phyloP scores from a whole-genome alignment of 30 jellyfish, hydroid and myxozoan genomes.

The Hydra vulgaris region DNA sequence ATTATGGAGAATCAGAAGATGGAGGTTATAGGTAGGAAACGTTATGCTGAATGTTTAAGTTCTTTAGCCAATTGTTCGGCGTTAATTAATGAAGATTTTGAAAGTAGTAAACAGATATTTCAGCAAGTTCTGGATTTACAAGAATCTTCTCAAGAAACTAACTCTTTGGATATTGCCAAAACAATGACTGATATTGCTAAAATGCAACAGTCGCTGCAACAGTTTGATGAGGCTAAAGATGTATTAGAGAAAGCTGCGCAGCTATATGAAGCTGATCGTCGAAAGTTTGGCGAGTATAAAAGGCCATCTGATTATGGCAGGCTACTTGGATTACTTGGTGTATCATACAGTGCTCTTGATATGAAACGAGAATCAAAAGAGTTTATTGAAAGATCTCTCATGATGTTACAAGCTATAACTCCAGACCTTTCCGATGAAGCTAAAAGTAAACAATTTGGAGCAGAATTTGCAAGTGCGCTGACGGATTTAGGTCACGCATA shows the following conservation, averaged over 20 bases:
- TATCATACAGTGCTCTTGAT: constrained; percentile 58
- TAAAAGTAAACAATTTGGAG: constrained; percentile 78
- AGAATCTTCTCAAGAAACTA: constrained; percentile 11
- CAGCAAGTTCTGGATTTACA: constrained; percentile 36
- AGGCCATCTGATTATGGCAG: constrained; percentile 73
- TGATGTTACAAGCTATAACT: constrained; percentile 90
- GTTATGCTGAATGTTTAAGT: constrained; percentile 28
- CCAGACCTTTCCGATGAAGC: constrained; percentile 92
- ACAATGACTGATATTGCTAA: constrained; percentile 63
- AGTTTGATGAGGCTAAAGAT: constrained; percentile 33
- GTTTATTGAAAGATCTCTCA: constrained; percentile 72
- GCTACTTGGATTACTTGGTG: constrained; percentile 73
- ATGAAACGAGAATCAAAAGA: constrained; percentile 72
- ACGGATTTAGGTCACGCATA: constrained; percentile 94
- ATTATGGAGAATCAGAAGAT: constrained; percentile 33
- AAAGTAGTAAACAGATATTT: constrained; percentile 34
- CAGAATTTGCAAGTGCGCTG: constrained; percentile 88
- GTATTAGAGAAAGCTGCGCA: constrained; percentile 63
- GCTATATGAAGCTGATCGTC: constrained; percentile 66
- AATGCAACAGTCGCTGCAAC: constrained; percentile 34
- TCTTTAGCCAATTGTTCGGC: constrained; percentile 43
- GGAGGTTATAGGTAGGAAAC: constrained; percentile 27
- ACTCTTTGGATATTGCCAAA: constrained; percentile 48
- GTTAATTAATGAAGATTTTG: constrained; percentile 33
- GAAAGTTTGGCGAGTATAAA: constrained; percentile 84